These are phyloP conservation scores for Amniataba percoides DNA, from an alignment of 2,797 vertebrate species.

Conservation along the genomic window DNA sequence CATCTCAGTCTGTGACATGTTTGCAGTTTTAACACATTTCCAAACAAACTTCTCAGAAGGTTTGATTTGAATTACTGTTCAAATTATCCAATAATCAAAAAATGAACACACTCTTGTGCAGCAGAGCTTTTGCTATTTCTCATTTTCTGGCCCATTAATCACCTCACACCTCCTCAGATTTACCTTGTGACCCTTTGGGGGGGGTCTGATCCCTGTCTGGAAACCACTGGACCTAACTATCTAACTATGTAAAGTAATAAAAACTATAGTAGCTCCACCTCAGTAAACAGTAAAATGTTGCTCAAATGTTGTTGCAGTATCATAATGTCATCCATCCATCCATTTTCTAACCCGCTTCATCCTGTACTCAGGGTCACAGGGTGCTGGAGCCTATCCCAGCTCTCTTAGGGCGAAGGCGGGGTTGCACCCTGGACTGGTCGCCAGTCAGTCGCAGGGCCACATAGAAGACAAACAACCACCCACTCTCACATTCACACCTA, in stretches of 20 bases:
- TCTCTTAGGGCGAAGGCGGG: no score
- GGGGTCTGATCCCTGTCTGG: not conserved
- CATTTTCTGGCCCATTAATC: not conserved
- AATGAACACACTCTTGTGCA: not conserved
- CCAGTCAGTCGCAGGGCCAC: no score
- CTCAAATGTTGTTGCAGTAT: not conserved
- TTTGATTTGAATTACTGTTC: not conserved
- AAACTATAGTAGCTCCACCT: no score
- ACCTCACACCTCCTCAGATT: not conserved
- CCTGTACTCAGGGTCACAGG: no score
- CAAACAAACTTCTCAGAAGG: not conserved
- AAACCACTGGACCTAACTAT: not conserved
- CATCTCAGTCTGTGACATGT: not conserved
- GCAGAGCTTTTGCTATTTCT: not conserved
- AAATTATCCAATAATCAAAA: not conserved
- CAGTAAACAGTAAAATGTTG: not conserved
- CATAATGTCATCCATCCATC: not conserved
- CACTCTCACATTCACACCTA: no score
- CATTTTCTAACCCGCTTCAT: no score
- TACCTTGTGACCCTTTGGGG: not conserved
- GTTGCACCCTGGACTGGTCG: no score
- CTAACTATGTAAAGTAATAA: not conserved
- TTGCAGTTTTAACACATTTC: not conserved
- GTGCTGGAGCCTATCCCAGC: no score
- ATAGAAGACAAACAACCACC: no score